A percentile compares a stretch with the other conserved stretches of the same genome.
phyloP scores from a whole-genome alignment of 2,113 vertebrate genomes.

The Condylura cristata region DNA sequence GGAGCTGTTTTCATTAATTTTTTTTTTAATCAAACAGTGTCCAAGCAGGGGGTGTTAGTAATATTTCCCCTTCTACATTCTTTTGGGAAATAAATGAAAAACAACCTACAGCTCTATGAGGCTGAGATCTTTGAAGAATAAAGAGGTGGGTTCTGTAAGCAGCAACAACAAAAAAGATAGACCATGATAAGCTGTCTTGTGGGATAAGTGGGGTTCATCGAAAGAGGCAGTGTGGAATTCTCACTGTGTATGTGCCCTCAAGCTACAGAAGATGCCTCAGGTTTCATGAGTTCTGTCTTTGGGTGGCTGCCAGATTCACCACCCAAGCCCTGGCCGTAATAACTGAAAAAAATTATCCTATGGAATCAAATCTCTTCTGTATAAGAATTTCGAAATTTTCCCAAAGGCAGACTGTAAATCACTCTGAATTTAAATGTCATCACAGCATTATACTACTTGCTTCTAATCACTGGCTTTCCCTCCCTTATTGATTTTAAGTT shows the following conservation, averaged over 20 bases:
- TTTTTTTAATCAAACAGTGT: constrained; percentile 84
- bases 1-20: constrained; percentile 87
- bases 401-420: constrained; percentile 50
- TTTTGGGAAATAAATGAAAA: constrained; percentile 59
- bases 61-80: constrained; percentile 50
- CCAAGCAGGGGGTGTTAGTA: constrained; percentile 82
- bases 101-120: constrained; percentile 50
- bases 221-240: constrained; percentile 53
- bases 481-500: constrained; percentile 42
- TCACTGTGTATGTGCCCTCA: background rate
- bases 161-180: constrained; percentile 54
- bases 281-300: constrained; percentile 43
- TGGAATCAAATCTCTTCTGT: constrained; percentile 23
- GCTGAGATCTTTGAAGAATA: constrained; percentile 74
- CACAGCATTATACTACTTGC: background rate
- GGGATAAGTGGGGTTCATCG: constrained; percentile 66
- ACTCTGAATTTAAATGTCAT: background rate
- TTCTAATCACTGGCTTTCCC: background rate
- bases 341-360: constrained; percentile 42
- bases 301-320: constrained; percentile 54
- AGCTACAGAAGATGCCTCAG: background rate
- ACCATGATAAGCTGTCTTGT: constrained; percentile 75
- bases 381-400: constrained; percentile 45
- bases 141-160: constrained; percentile 56
- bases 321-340: background rate